These are phyloP conservation scores for Prochilodus magdalenae DNA, from an alignment of 2,113 vertebrate genomes.

Conservation along the genomic window DNA sequence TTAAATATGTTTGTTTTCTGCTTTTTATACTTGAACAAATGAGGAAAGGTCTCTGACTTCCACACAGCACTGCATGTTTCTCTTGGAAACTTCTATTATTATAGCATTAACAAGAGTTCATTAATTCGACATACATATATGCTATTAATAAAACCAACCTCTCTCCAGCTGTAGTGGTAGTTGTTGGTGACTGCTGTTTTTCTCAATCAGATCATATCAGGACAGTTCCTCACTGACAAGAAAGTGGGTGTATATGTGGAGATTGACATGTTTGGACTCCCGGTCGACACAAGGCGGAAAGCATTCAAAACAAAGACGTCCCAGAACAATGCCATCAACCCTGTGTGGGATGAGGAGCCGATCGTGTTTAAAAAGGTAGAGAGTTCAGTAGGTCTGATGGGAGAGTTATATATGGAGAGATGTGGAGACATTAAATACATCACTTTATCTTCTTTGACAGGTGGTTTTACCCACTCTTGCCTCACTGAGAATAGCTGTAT, in stretches of 20 bases:
- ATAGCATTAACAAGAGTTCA: too few species aligned
- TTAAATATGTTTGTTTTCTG: too few species aligned
- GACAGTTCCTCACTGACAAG: constrained; percentile 90
- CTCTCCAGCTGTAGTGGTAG: too few species aligned
- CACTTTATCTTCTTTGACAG: constrained; percentile 59
- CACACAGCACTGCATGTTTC: too few species aligned
- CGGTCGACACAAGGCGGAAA: constrained; percentile 88
- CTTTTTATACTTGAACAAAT: too few species aligned
- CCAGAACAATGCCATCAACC: constrained; percentile 89
- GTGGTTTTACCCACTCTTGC: constrained; percentile 87
- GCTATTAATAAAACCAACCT: neutral
- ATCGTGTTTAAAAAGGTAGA: constrained; percentile 91
- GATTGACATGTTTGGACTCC: constrained; percentile 91
- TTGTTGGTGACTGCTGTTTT: neutral
- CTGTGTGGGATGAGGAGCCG: constrained; percentile 88
- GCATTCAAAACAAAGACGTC: constrained; percentile 90
- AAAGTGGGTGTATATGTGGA: constrained; percentile 91
- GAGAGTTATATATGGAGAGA: too few species aligned
- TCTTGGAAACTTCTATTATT: too few species aligned
- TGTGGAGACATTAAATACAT: neutral
- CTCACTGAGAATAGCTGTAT: constrained; percentile 86
- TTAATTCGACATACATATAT: too few species aligned
- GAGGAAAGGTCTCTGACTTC: too few species aligned
- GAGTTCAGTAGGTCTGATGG: neutral
- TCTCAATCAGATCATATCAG: constrained; percentile 84